Conservation (phyloP, 2,113 vertebrate species). For the Scytalopus superciliaris region DNA sequence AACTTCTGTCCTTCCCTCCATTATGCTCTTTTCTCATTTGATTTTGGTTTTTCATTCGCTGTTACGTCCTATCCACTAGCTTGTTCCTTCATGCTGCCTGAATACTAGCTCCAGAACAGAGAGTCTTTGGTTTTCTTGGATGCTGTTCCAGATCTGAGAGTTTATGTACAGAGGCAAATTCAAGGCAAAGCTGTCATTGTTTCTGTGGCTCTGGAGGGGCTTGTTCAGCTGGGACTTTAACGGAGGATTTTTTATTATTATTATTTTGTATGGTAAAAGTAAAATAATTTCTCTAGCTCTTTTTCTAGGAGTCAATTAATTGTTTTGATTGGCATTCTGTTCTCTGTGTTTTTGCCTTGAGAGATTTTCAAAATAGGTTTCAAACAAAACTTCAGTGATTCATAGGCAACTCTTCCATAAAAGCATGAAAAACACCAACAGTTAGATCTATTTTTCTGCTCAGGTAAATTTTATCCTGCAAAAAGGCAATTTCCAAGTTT, state of each 20-base stretch:
- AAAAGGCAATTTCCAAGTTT: too few relatives aligned
- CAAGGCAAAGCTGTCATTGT: not conserved
- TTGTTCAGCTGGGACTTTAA: not conserved
- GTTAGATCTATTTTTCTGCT: too few relatives aligned
- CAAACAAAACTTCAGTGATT: too few relatives aligned
- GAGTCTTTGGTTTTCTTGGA: not conserved
- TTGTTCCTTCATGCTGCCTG: not conserved
- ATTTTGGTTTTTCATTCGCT: not conserved
- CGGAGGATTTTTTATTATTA: not conserved
- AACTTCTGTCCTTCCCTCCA: not conserved
- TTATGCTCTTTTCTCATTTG: not conserved
- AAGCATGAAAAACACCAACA: too few relatives aligned
- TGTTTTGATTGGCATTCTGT: too few relatives aligned
- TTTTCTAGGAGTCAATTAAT: too few relatives aligned
- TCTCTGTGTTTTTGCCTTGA: too few relatives aligned
- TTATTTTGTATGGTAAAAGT: not conserved
- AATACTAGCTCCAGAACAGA: not conserved
- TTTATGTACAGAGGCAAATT: not conserved
- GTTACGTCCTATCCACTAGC: too few relatives aligned
- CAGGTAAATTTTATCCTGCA: too few relatives aligned
- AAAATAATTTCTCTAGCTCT: not conserved
- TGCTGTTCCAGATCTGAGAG: not conserved
- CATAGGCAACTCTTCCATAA: too few relatives aligned
- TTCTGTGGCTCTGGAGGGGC: not conserved
- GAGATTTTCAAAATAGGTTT: too few relatives aligned